Percentiles rank a stretch among this genome's conserved stretches.
phyloP scores from a whole-genome alignment of 92 coral and sea anemone genomes.

The Epizoanthus rinbou region DNA sequence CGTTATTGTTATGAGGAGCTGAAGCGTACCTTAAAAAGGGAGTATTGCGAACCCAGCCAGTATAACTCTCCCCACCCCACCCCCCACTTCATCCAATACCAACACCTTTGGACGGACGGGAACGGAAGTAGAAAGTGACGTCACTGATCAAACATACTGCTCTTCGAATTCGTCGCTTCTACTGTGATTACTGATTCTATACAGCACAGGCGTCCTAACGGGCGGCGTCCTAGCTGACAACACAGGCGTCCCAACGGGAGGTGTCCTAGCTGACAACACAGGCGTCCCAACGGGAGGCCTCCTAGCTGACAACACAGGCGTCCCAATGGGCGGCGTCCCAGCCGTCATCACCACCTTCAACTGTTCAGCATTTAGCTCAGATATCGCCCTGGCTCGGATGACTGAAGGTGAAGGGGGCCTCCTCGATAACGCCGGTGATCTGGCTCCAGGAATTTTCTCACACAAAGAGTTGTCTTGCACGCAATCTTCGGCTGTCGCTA shows the following conservation, averaged over 20 bases:
- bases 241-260: not conserved
- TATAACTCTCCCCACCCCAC: too few relatives aligned
- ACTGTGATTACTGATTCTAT: not conserved
- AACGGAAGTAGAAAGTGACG: not conserved
- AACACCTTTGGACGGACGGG: too few relatives aligned
- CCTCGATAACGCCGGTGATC: not conserved
- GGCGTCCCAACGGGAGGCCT: not conserved
- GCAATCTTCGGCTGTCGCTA: slow-evolving; percentile 31
- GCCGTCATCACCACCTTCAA: not conserved
- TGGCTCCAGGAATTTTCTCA: not conserved
- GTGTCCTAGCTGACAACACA: not conserved
- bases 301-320: not conserved
- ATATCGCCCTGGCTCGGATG: slow-evolving; percentile 25
- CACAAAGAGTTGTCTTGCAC: not conserved
- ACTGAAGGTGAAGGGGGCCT: not conserved
- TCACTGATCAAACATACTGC: slow-evolving; percentile 19
- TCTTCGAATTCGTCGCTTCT: not conserved
- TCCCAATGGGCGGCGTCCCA: not conserved
- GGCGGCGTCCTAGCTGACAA: not conserved
- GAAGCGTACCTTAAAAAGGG: too few relatives aligned
- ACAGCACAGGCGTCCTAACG: not conserved
- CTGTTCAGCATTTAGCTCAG: slow-evolving; percentile 3
- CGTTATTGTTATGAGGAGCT: too few relatives aligned
- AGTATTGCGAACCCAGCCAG: too few relatives aligned
- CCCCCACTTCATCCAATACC: too few relatives aligned